Evolutionary conservation across 2,888 invertebrate species (phyloP), one percentile per base, ranked within the genome.

Genomic region (Parascotia fuliginaria): DNA sequence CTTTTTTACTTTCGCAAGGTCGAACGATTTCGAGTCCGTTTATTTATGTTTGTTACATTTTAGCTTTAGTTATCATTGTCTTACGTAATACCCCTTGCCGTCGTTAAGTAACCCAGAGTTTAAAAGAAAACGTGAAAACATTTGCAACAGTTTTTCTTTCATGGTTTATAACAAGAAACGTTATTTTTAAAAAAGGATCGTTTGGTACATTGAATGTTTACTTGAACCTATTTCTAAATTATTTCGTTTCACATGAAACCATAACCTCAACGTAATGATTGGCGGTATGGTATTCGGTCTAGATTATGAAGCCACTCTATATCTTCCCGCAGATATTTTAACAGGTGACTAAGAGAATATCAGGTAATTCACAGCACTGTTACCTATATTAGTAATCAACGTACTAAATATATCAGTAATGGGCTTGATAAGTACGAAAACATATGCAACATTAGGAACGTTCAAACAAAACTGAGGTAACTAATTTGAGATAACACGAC

Each of bases 1-100:
- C 74, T 77, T 77, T 75, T 76, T 76, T 68, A 63, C 55, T 66
- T 70, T 71, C 41, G 58, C 71, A 77, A 77, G 79, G 79, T 77
- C 75, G 77, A 69, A 57, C 47, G 66, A 61, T 70, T 76, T 58
- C 42, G 50, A 48, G 54, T 47, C 59, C 60, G 60, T 62, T 72
- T 68, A 70, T 76, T 75, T 69, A 71, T 66, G 63, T 70, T 70
- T 47, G 55, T 62, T 62, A 65, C 52, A 52, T 60, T 70, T 68
- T 65, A 50, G 51, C 52, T 60, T 60, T 44, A 36, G 31, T 51
- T 62, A 40, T 45, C 44, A 65, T 63, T 60, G 61, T 57, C 54
- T 62, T 62, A 43, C 40, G 33, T 50, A 58, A 72, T 36, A 22
- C 16, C 16, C 38, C 27, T 40, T 46, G 54, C 39, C 44, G 50